Percentiles rank a stretch among this genome's conserved stretches.
Conservation (phyloP, 2,888 invertebrate genomes). For the Piscicola geometra region DNA sequence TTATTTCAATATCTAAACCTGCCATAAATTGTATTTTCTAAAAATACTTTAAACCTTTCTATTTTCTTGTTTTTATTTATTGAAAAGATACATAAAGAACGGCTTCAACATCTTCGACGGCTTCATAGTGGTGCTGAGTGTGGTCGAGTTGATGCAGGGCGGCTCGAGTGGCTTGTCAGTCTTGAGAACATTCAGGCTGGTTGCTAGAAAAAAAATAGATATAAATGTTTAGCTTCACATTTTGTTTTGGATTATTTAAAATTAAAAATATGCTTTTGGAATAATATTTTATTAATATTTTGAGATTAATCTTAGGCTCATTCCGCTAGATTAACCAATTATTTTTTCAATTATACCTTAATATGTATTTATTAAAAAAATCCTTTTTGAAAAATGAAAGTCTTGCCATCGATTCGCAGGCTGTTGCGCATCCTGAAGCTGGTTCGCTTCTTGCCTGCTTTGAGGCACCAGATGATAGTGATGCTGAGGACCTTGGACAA, state of each 20-base stretch:
- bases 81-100: conserved; percentile 74
- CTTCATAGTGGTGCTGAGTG: conserved; percentile 83
- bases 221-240: too few relatives aligned
- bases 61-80: too few relatives aligned
- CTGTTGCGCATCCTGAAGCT: conserved; percentile 92
- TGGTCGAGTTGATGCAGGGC: conserved; percentile 60
- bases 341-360: background rate
- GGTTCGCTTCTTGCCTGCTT: conserved; percentile 92
- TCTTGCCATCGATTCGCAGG: background rate
- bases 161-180: conserved; percentile 93
- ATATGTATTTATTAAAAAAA: background rate
- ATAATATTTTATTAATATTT: background rate
- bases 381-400: background rate
- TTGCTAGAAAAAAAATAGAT: too few relatives aligned
- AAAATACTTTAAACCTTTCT: too few relatives aligned
- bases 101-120: conserved; percentile 99
- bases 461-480: conserved; percentile 91
- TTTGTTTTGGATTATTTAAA: too few relatives aligned
- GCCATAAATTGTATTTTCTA: too few relatives aligned
- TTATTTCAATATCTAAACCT: too few relatives aligned
- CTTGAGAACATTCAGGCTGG: conserved; percentile 82
- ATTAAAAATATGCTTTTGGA: background rate
- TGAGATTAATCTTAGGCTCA: background rate
- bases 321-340: background rate
- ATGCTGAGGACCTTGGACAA: conserved; percentile 99